Base-by-base conservation (phyloP, 2,888 invertebrate species). In the Acronicta psi region DNA sequence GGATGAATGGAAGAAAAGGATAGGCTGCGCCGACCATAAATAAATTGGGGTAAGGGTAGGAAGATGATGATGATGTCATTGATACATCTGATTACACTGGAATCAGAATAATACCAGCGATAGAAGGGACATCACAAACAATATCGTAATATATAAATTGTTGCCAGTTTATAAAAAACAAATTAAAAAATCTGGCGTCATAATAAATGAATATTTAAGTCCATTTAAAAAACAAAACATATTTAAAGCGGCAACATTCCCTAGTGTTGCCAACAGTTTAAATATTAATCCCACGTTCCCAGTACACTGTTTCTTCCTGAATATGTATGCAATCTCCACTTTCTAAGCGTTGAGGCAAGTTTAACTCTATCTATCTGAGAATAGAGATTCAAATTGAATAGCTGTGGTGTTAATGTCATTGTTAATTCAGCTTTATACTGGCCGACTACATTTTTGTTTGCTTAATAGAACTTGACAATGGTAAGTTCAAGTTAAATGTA, bases 251-350 rank as follows among this genome's bases (percentile, higher is more conserved):
- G 43, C 59, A 68, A 58, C 60, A 43, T 47, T 53, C 36, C 36
- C 53, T 68, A 51, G 37, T 47, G 44, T 51, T 67, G 42, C 73
- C 70, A 73, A 56, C 57, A 23, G 41, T 17, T 67, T 23, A 63
- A 75, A 67, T 63, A 73, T 75, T 72, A 46, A 73, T 47, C 7
- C 60, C 42, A 46, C 46, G 52, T 59, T 71, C 37, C 59, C 50
- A 37, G 43, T 59, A 53, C 16, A 20, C 44, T 49, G 44, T 49
- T 46, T 37, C 17, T 34, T 43, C 31, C 25, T 44, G 25, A 68
- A 66, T 68, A 68, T 72, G 60, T 40, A 68, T 47, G 46, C 16
- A 67, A 46, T 42, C 50, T 31, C 38, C 16, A 23, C 17, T 18
- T 6, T 17, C 7, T 31, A 25, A 25, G 25, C 37, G 25, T 31